Evolutionary conservation across 2,113 vertebrate species (phyloP).

Genomic region (Coregonus clupeaformis): DNA sequence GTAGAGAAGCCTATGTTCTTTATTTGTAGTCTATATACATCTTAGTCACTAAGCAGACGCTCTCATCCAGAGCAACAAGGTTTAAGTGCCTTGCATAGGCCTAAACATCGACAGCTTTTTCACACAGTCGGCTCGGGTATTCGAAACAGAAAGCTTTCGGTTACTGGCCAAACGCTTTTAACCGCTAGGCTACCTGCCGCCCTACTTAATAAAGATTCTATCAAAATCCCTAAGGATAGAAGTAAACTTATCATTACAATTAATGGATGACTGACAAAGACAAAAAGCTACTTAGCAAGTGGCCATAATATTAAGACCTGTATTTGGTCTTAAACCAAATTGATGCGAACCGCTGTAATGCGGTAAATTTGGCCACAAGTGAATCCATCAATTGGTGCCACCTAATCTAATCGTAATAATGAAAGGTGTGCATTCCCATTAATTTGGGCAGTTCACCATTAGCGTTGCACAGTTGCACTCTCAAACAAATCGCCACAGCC

Average conservation of each 20-base stretch:
- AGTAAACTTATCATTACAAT: constrained; percentile 37
- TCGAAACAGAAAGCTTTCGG: no score
- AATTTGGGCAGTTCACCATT: constrained; percentile 75
- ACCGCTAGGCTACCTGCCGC: no score
- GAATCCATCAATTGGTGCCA: constrained; percentile 69
- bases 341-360: constrained; percentile 53
- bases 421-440: constrained; percentile 77
- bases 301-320: constrained; percentile 56
- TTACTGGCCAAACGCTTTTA: no score
- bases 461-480: constrained; percentile 60
- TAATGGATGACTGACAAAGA: constrained; percentile 55
- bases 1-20: no score
- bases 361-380: constrained; percentile 73
- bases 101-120: no score
- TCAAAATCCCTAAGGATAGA: constrained; percentile 13
- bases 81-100: no score
- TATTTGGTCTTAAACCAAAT: constrained; percentile 66
- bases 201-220: neutral
- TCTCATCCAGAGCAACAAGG: no score
- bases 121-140: no score
- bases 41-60: no score
- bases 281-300: constrained; percentile 47
- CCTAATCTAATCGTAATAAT: constrained; percentile 74
- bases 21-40: no score
- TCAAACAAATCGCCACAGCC: constrained; percentile 56